Base-by-base conservation (phyloP, 2,888 invertebrate species). In the Achlya flavicornis region DNA sequence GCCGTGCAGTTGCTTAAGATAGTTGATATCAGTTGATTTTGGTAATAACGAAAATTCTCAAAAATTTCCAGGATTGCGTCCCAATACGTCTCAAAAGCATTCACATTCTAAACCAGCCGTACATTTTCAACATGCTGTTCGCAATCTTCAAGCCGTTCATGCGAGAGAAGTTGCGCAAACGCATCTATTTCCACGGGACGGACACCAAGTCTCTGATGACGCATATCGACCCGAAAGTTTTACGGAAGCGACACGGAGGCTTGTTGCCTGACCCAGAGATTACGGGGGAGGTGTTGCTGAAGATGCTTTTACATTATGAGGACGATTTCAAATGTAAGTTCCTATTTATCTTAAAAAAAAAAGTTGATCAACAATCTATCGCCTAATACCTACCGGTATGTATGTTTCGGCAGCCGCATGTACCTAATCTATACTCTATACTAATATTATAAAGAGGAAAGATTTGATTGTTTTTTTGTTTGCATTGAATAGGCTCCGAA, bases 131-230 rank as follows among this genome's bases (percentile, higher is more conserved):
- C 81, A 96, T 98, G 95, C 92, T 97, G 4, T 98, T 97, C 79
- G 96, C 97, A 10, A 94, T 98, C 64, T 97, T 98, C 87, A 98
- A 97, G 84, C 98, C 98, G 0, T 98, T 98, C 84, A 92, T 98
- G 73, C 94, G 96, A 71, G 97, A 97, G 81, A 98, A 98, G 90
- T 89, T 98, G 26, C 95, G 96, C 61, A 96, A 96, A 66, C 95
- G 98, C 92, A 95, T 97, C 64, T 94, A 94, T 78, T 97, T 97
- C 87, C 97, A 97, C 79, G 97, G 97, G 1, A 94, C 94, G 14
- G 95, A 97, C 78, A 94, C 89, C 77, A 94, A 95, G 64, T 93
- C 95, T 0, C 79, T 97, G 61, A 88, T 94, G 66, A 84, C 95
- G 48, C 94, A 95, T 67, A 88, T 97, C 5, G 95, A 95, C 57